Percentiles rank a stretch among this genome's conserved stretches.
Evolutionary conservation across 1,140 invertebrate species (phyloP).

Genomic region (Steinernema khuongi): DNA sequence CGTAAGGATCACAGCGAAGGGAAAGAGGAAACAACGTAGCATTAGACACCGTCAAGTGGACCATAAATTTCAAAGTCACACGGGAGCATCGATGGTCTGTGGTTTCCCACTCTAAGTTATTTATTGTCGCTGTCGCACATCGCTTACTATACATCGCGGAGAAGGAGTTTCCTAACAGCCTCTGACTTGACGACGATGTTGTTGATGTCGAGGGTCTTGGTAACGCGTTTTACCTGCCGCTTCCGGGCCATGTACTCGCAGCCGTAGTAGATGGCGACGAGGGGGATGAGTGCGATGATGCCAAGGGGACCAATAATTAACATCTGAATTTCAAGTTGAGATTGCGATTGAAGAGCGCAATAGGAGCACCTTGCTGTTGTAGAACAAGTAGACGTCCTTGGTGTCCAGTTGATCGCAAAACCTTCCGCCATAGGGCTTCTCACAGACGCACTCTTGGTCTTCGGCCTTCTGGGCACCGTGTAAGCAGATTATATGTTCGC

Average conservation of each 20-base stretch:
- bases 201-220: neutral
- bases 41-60: too few relatives aligned
- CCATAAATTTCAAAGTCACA: too few relatives aligned
- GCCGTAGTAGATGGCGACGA: slow-evolving; percentile 11
- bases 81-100: too few relatives aligned
- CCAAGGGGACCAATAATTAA: neutral
- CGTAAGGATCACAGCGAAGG: too few relatives aligned
- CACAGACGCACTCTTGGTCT: neutral
- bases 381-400: neutral
- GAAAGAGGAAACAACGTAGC: too few relatives aligned
- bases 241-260: neutral
- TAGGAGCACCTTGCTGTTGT: neutral
- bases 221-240: neutral
- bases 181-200: neutral
- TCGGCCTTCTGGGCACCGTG: neutral
- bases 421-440: neutral
- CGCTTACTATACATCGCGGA: too few relatives aligned
- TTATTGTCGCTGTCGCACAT: too few relatives aligned
- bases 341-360: neutral
- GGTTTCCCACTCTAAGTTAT: too few relatives aligned
- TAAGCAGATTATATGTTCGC: neutral
- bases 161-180: neutral
- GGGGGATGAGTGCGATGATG: neutral
- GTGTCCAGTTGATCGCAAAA: neutral
- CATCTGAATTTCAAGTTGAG: neutral